Percentiles rank a stretch among this genome's conserved stretches.
phyloP scores from a whole-genome alignment of 2,113 vertebrate genomes.

The Rhabdomys dilectus region DNA sequence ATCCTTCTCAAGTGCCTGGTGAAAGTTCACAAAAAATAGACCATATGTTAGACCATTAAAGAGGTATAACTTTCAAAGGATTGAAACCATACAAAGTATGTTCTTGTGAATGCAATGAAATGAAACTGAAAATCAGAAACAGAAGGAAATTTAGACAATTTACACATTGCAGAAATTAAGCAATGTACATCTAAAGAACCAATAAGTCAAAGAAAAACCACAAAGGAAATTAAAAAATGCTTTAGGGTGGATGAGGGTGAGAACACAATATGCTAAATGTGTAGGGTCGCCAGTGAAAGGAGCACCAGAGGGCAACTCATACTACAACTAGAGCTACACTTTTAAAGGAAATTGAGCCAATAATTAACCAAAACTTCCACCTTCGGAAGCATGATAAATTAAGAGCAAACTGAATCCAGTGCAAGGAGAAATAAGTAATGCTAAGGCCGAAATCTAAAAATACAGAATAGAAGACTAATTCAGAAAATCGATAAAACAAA shows the following conservation, averaged over 20 bases:
- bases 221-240: slow-evolving; percentile 57
- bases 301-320: neutral
- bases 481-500: slow-evolving; percentile 30
- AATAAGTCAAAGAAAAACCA: slow-evolving; percentile 25
- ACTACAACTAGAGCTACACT: neutral
- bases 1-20: slow-evolving; percentile 38
- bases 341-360: slow-evolving; percentile 28
- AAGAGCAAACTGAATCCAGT: neutral
- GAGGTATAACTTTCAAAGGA: slow-evolving; percentile 37
- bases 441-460: slow-evolving; percentile 6
- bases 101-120: slow-evolving; percentile 24
- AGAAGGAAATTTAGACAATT: slow-evolving; percentile 50
- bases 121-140: slow-evolving; percentile 57
- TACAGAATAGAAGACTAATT: slow-evolving; percentile 2
- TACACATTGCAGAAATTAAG: slow-evolving; percentile 18
- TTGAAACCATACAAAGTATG: slow-evolving; percentile 17
- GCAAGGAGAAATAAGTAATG: slow-evolving; percentile 6
- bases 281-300: neutral
- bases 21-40: slow-evolving; percentile 34
- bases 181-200: neutral
- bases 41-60: slow-evolving; percentile 34
- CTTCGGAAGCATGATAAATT: neutral
- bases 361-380: slow-evolving; percentile 6
- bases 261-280: slow-evolving; percentile 1
- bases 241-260: slow-evolving; percentile 35